phyloP scores from a whole-genome alignment of 2,797 vertebrate species.

The Pagetopsis macropterus region DNA sequence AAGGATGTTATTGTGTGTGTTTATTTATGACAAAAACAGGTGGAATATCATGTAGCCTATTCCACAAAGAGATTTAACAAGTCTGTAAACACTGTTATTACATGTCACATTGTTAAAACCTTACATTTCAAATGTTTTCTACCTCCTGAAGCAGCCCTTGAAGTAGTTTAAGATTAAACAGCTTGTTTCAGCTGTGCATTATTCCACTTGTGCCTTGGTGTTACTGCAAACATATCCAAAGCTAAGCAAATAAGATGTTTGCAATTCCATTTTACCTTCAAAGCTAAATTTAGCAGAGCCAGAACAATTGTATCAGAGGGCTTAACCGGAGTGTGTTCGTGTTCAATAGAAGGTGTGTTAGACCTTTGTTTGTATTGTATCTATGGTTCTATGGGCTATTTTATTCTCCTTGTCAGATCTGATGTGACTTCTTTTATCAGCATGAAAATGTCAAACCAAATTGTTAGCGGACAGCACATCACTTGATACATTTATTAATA shows the following conservation, averaged over 20 bases:
- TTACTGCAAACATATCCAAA: background rate
- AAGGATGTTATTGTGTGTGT: background rate
- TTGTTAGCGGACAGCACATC: background rate
- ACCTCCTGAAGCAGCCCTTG: slow-evolving; percentile 9
- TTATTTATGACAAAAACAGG: slow-evolving; percentile 18
- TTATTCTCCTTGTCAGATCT: background rate
- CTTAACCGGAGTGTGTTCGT: background rate
- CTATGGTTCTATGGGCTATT: background rate
- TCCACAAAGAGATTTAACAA: background rate
- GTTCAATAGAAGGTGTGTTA: slow-evolving; percentile 11
- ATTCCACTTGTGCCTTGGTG: slow-evolving; percentile 45
- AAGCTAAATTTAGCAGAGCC: background rate
- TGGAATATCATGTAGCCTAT: background rate
- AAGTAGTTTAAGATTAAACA: background rate
- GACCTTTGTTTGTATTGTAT: background rate
- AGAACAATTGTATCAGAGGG: background rate
- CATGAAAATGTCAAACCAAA: background rate
- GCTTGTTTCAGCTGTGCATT: background rate
- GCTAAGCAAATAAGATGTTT: background rate
- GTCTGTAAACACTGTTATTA: background rate
- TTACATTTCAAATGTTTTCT: background rate
- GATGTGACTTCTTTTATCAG: background rate
- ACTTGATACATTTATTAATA: background rate
- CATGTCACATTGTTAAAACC: background rate
- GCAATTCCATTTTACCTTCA: slow-evolving; percentile 3